These are phyloP conservation scores for Benthosema pterotum DNA, from an alignment of 2,797 vertebrate genomes.

Conservation along the genomic window DNA sequence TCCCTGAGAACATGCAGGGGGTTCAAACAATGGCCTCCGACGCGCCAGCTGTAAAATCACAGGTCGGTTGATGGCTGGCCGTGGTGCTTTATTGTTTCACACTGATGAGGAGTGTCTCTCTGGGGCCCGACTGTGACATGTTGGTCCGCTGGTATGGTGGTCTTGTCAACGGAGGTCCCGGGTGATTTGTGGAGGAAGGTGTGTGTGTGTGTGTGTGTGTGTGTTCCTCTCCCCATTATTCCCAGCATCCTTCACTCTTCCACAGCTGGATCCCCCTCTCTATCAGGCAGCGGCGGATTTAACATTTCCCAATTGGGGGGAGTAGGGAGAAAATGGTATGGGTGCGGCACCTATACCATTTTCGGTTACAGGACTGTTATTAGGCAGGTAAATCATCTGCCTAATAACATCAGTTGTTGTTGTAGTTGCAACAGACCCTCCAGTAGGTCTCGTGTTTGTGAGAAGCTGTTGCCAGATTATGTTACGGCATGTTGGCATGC, in stretches of 20 bases:
- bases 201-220: conserved; percentile 8
- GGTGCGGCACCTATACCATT: too few species aligned
- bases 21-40: conserved; percentile 38
- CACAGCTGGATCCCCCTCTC: conserved; percentile 22
- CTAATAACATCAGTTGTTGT: too few species aligned
- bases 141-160: conserved; percentile 41
- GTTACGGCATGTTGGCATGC: too few species aligned
- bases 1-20: conserved; percentile 46
- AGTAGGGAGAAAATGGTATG: too few species aligned
- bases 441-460: too few species aligned
- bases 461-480: too few species aligned
- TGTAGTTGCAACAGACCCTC: too few species aligned
- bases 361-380: too few species aligned
- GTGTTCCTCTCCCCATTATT: conserved; percentile 42
- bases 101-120: not conserved
- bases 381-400: too few species aligned
- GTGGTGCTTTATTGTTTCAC: conserved; percentile 9
- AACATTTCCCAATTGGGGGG: too few species aligned
- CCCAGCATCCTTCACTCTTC: conserved; percentile 9
- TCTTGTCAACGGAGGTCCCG: conserved; percentile 5
- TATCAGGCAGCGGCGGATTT: conserved; percentile 1
- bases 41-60: conserved; percentile 43
- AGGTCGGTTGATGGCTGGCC: conserved; percentile 8
- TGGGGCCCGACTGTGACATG: not conserved
- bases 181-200: conserved; percentile 49